phyloP scores from a whole-genome alignment of 2,888 invertebrate species.

The Lepidonotus clava region DNA sequence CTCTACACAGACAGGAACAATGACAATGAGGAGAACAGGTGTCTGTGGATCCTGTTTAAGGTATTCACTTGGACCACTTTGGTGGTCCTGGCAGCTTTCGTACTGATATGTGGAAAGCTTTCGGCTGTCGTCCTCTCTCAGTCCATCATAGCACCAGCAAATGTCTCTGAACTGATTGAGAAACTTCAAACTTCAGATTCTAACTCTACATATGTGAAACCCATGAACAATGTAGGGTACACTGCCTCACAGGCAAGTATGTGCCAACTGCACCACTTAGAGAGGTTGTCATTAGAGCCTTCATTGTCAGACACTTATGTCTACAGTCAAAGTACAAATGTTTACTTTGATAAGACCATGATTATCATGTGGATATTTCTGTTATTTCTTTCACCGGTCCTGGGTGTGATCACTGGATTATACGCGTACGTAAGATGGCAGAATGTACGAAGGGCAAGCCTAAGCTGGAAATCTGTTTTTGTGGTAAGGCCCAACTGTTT shows the following conservation, averaged over 20 bases:
- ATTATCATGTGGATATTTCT: slow-evolving; percentile 6
- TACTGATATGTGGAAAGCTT: background rate
- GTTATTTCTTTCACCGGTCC: background rate
- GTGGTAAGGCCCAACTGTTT: background rate
- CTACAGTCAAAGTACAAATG: background rate
- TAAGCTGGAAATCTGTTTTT: slow-evolving; percentile 10
- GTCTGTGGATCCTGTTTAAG: slow-evolving; percentile 28
- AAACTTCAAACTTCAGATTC: background rate
- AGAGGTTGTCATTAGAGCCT: background rate
- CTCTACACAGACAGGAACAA: background rate
- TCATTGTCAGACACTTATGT: background rate
- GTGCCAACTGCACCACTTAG: no score
- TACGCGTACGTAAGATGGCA: background rate
- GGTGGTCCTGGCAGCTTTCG: background rate
- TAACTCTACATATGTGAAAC: background rate
- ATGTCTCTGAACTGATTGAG: no score
- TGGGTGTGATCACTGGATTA: background rate
- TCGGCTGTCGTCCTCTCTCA: background rate
- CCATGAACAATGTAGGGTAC: background rate
- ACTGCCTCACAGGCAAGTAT: background rate
- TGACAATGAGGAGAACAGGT: background rate
- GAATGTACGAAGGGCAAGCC: background rate
- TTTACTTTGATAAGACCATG: background rate
- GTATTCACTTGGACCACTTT: slow-evolving; percentile 7
- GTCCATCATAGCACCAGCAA: no score